Percentiles rank a stretch among this genome's conserved stretches.
phyloP scores from a whole-genome alignment of 2,888 invertebrate species.

The Notocelia uddmanniana region DNA sequence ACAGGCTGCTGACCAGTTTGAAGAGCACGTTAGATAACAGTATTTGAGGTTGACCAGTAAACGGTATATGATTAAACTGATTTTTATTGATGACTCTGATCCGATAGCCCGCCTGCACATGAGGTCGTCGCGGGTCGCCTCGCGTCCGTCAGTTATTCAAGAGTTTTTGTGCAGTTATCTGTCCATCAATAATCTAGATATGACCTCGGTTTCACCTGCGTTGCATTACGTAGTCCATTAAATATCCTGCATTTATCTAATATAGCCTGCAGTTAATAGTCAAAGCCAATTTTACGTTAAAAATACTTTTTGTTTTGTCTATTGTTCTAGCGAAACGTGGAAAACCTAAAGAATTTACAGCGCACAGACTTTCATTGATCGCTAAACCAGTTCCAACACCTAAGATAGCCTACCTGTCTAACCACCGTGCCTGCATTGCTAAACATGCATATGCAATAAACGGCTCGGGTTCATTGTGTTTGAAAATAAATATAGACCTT shows the following conservation, averaged over 20 bases:
- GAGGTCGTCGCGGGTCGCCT: constrained; percentile 59
- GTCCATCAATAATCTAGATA: constrained; percentile 37
- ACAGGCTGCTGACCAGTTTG: constrained; percentile 47
- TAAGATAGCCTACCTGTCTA: constrained; percentile 46
- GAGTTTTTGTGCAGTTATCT: constrained; percentile 31
- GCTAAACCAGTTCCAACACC: constrained; percentile 66
- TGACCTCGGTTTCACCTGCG: constrained; percentile 27
- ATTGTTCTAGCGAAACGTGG: neutral
- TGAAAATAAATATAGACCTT: constrained; percentile 57
- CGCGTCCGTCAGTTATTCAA: constrained; percentile 58
- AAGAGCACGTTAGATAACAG: constrained; percentile 38
- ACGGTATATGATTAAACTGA: constrained; percentile 49
- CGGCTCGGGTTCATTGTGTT: constrained; percentile 63
- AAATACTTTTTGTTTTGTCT: neutral
- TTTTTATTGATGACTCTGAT: constrained; percentile 62
- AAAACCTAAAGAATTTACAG: constrained; percentile 11
- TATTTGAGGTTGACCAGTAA: constrained; percentile 35
- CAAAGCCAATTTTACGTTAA: neutral
- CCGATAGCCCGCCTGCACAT: constrained; percentile 55
- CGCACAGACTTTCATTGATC: constrained; percentile 38
- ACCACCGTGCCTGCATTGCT: constrained; percentile 56
- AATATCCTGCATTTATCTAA: neutral
- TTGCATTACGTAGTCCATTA: neutral
- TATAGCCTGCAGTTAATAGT: neutral
- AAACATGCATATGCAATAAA: constrained; percentile 61